Conservation (phyloP, 2,797 vertebrate species). For the Myotis daubentonii region DNA sequence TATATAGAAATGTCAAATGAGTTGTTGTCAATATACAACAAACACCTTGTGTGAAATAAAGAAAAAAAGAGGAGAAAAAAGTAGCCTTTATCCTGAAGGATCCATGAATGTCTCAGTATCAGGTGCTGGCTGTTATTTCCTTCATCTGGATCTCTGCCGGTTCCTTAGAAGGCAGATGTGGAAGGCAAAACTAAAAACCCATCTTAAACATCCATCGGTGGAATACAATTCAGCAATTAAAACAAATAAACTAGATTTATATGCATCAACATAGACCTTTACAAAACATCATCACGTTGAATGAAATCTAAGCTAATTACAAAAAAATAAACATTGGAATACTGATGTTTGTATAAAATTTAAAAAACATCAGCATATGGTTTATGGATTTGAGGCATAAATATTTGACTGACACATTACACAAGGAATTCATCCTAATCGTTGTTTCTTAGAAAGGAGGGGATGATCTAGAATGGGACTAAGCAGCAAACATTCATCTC, state of each 20-base stretch:
- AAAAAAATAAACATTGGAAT: neutral
- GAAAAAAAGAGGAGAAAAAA: neutral
- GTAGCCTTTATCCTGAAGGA: neutral
- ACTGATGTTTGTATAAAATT: neutral
- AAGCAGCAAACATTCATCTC: neutral
- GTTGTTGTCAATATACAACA: neutral
- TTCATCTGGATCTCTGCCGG: neutral
- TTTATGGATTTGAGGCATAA: neutral
- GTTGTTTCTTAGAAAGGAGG: neutral
- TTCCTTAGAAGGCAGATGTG: neutral
- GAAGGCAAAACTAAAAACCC: neutral
- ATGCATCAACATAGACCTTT: neutral
- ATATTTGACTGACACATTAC: neutral
- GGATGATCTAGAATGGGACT: neutral
- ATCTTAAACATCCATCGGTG: neutral
- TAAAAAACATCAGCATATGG: neutral
- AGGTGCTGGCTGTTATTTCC: too few species aligned
- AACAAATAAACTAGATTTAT: neutral
- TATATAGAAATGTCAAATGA: neutral
- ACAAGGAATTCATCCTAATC: neutral
- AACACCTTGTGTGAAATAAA: neutral
- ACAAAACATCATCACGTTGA: neutral
- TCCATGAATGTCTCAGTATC: rapidly evolving
- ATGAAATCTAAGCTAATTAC: slow-evolving; percentile 14
- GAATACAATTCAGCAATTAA: neutral